Conservation (phyloP, 2,888 invertebrate species). For the Caenorhabditis sinica region DNA sequence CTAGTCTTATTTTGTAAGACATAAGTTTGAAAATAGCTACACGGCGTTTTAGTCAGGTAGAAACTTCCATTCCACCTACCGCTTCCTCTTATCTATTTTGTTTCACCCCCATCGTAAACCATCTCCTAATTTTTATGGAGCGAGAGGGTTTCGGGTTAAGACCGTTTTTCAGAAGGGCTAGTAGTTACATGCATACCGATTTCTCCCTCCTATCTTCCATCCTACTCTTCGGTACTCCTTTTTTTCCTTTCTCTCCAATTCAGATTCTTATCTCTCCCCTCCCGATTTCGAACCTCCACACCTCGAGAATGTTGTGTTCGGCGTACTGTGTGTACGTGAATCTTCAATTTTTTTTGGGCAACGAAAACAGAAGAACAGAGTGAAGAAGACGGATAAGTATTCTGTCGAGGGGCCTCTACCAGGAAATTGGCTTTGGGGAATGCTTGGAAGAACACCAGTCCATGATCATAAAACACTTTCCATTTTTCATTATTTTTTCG, state of each 20-base stretch:
- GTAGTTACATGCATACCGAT: slow-evolving; percentile 23
- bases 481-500: slow-evolving; percentile 8
- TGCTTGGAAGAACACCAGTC: background rate
- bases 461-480: slow-evolving; percentile 39
- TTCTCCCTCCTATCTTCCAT: background rate
- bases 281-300: background rate
- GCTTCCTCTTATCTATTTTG: slow-evolving; percentile 38
- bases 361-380: background rate
- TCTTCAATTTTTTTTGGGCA: background rate
- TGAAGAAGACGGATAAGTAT: background rate
- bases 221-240: background rate
- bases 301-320: slow-evolving; percentile 3
- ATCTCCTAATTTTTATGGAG: slow-evolving; percentile 49
- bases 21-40: no score
- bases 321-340: background rate
- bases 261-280: slow-evolving; percentile 23
- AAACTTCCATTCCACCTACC: background rate
- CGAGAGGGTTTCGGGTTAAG: background rate
- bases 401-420: background rate
- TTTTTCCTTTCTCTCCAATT: background rate
- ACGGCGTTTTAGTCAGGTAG: background rate
- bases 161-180: slow-evolving; percentile 16
- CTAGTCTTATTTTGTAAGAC: background rate
- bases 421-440: slow-evolving; percentile 20
- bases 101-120: slow-evolving; percentile 54